These are phyloP conservation scores for Magallana nippona DNA, from an alignment of 2,888 invertebrate species.

Conservation along the genomic window DNA sequence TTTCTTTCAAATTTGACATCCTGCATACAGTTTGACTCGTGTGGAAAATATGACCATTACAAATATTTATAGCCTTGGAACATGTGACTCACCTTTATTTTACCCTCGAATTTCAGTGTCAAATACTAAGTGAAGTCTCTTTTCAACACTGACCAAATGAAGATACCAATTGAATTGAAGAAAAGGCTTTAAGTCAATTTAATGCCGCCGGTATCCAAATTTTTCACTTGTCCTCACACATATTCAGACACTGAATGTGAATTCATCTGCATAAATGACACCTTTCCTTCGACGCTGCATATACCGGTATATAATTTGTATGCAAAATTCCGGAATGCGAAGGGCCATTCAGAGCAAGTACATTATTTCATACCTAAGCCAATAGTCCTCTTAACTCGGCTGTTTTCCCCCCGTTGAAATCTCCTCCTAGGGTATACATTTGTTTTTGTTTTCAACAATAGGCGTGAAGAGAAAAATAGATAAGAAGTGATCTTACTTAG, in stretches of 20 bases:
- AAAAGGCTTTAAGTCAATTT: background rate
- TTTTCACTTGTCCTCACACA: background rate
- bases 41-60: no score
- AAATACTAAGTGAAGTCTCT: background rate
- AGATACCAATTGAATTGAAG: no score
- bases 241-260: background rate
- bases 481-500: background rate
- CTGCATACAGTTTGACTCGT: no score
- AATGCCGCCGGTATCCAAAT: background rate
- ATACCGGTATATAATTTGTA: background rate
- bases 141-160: background rate
- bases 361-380: slow-evolving; percentile 18
- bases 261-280: slow-evolving; percentile 29
- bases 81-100: background rate
- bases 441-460: slow-evolving; percentile 32
- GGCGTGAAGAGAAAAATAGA: slow-evolving; percentile 4
- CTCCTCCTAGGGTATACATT: background rate
- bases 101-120: background rate
- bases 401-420: slow-evolving; percentile 4
- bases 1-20: no score
- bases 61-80: no score
- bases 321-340: slow-evolving; percentile 15
- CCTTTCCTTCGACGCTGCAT: slow-evolving; percentile 1
- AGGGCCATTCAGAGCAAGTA: slow-evolving; percentile 3
- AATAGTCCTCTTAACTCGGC: slow-evolving; percentile 9